These are phyloP conservation scores for Conger conger DNA, from an alignment of 2,113 vertebrate genomes.

Conservation along the genomic window DNA sequence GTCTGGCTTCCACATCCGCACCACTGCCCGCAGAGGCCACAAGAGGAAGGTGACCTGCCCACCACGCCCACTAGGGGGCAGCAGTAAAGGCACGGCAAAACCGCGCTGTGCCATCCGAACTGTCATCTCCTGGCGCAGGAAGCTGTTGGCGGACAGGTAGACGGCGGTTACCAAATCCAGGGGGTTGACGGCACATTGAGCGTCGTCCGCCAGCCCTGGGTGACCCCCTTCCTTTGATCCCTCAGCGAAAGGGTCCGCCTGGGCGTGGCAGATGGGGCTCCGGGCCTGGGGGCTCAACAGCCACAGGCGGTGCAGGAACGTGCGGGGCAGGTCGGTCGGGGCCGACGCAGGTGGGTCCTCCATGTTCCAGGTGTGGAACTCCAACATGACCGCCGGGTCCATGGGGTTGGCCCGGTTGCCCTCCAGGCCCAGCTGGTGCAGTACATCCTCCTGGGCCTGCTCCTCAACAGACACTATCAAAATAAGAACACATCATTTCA, in stretches of 20 bases:
- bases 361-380: slow-evolving; percentile 54
- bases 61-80: slow-evolving; percentile 64
- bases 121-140: slow-evolving; percentile 70
- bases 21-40: slow-evolving; percentile 63
- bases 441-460: slow-evolving; percentile 46
- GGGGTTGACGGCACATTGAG: slow-evolving; percentile 55
- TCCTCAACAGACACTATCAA: slow-evolving; percentile 48
- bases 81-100: slow-evolving; percentile 75
- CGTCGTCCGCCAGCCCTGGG: slow-evolving; percentile 34
- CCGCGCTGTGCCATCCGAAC: slow-evolving; percentile 67
- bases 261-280: slow-evolving; percentile 42
- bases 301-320: slow-evolving; percentile 64
- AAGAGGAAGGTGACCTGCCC: slow-evolving; percentile 64
- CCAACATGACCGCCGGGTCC: slow-evolving; percentile 53
- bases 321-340: slow-evolving; percentile 51
- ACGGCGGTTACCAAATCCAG: slow-evolving; percentile 73
- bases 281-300: slow-evolving; percentile 53
- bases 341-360: slow-evolving; percentile 43
- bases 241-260: background rate
- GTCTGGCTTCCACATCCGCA: slow-evolving; percentile 50
- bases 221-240: slow-evolving; percentile 11
- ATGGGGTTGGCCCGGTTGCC: slow-evolving; percentile 44
- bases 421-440: slow-evolving; percentile 55
- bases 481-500: background rate
- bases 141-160: slow-evolving; percentile 67